phyloP scores from a whole-genome alignment of 35 echinoderm and acorn worm species.

The Stichopus chloronotus region DNA sequence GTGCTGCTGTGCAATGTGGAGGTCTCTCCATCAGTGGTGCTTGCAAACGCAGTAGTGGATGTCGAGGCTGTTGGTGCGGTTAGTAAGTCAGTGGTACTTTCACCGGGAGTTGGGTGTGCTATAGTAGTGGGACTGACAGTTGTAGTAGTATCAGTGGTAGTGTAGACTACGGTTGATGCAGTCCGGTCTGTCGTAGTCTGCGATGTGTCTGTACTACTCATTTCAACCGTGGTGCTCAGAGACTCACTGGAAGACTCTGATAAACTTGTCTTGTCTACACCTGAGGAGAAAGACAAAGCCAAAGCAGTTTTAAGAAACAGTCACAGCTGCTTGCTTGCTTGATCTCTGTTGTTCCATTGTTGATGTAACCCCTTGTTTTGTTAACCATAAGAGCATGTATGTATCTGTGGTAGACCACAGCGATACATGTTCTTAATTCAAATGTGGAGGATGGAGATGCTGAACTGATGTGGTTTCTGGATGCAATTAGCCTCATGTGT shows the following conservation, averaged over 20 bases:
- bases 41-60: neutral
- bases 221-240: conserved; percentile 11
- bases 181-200: neutral
- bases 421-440: no score
- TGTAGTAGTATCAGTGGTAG: neutral
- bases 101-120: neutral
- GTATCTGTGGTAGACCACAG: no score
- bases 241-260: conserved; percentile 6
- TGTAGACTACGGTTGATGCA: neutral
- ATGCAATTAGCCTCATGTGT: no score
- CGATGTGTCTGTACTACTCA: conserved; percentile 8
- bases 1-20: neutral
- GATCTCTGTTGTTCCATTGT: no score
- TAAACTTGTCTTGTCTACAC: neutral
- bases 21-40: neutral
- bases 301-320: no score
- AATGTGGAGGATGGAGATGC: no score
- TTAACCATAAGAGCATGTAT: no score
- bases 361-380: no score
- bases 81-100: neutral
- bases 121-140: neutral
- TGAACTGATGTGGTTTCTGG: no score
- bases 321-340: no score
- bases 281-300: no score
- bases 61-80: neutral